Evolutionary conservation across 2,797 vertebrate genomes (phyloP), one percentile per base, ranked within the genome.

Genomic region (Sandelia bainsii): DNA sequence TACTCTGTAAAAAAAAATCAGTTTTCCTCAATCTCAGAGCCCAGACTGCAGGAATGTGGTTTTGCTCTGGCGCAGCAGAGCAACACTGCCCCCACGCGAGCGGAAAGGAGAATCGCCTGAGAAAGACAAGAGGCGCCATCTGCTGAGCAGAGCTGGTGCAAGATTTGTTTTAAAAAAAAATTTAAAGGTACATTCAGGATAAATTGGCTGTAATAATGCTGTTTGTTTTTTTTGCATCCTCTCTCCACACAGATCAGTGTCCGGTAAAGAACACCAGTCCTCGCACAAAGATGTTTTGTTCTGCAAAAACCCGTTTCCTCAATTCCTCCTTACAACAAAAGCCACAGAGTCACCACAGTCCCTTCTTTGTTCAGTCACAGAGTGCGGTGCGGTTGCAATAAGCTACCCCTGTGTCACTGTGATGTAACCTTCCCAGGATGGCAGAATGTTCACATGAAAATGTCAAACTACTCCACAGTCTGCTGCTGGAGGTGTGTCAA

Each of bases 1-100:
- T 39, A 20, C 60, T 66, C 70, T 54, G 39, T 40, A 20, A 8
- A 53, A 58, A 32, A 60, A 17, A 60, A 39, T 39, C 37, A 64
- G 37, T 53, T 40, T 58, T 42, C 40, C 40, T 39, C 12, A 34
- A 4, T 5, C 12, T 74, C 69, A 61, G 78, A 65, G 62, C 13
- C 45, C 69, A 61, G 81, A 87, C 81, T 91, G 83, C 69, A 90
- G 91, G 92, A 95, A 94, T 93, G 91, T 69, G 62, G 46, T 23
- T 62, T 46, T 22, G 29, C 9, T 29, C 60, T 5, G 48, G 34
- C 20, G 58, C 64, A 62, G 77, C 86, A 34, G 86, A 82, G 69
- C 87, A 91, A 94, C 75, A 91, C 84, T 91, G 93, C 92, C 93
- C 90, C 89, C 93, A 45, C 50, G 79, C 75, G 94, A 53, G 44